A percentile compares a stretch with the other conserved stretches of the same genome.
Conservation (phyloP, 2,888 invertebrate species). For the Sarcophaga carnaria region DNA sequence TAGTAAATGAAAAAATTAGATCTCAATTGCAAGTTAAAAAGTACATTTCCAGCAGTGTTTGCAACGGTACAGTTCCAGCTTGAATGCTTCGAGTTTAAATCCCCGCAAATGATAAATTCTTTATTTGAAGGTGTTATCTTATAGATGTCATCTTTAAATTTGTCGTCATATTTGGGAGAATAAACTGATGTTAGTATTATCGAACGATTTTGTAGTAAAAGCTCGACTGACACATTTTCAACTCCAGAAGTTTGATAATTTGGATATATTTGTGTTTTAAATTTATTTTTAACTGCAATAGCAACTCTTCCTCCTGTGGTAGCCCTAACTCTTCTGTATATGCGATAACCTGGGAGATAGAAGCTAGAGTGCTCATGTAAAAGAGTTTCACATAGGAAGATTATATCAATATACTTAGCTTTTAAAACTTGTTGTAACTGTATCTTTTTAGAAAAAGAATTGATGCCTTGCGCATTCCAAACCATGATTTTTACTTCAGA, state of each 20-base stretch:
- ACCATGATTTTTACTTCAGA: neutral
- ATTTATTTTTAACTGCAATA: too few species aligned
- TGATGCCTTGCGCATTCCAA: slow-evolving; percentile 35
- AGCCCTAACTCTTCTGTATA: slow-evolving; percentile 4
- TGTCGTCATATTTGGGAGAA: neutral
- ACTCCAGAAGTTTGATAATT: neutral
- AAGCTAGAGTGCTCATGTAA: slow-evolving; percentile 1
- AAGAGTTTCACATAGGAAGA: slow-evolving; percentile 8
- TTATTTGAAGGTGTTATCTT: neutral
- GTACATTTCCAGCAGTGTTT: slow-evolving; percentile 10
- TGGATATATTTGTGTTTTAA: neutral
- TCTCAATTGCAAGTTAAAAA: neutral
- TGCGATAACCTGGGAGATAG: neutral
- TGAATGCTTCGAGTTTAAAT: neutral
- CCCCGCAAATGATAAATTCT: neutral
- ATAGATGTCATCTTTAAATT: neutral
- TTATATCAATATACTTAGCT: slow-evolving; percentile 19
- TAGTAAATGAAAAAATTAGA: too few species aligned
- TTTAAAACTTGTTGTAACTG: slow-evolving; percentile 29
- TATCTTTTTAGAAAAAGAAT: slow-evolving; percentile 4
- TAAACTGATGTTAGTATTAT: slow-evolving; percentile 13
- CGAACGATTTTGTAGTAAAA: neutral
- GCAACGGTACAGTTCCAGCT: slow-evolving; percentile 5
- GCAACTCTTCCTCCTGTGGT: slow-evolving; percentile 12
- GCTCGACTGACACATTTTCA: neutral